These are phyloP conservation scores for Crypturellus undulatus DNA, from an alignment of 2,113 vertebrate species.

Conservation along the genomic window DNA sequence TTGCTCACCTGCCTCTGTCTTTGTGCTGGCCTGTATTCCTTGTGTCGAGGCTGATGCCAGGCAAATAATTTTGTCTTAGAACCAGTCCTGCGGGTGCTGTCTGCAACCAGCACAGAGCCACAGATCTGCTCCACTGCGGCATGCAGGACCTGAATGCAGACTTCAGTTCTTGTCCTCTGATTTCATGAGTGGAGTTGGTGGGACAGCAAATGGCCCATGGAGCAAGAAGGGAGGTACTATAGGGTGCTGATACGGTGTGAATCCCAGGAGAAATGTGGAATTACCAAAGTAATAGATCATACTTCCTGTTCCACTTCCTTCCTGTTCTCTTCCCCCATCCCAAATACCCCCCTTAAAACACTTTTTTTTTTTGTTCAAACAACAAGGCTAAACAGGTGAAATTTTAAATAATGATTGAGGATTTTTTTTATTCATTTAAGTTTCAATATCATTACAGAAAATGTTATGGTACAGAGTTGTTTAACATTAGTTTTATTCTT, in stretches of 20 bases:
- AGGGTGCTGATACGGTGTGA: neutral
- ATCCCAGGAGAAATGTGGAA: neutral
- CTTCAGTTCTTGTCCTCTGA: neutral
- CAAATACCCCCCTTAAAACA: neutral
- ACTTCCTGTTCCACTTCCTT: neutral
- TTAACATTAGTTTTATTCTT: slow-evolving; percentile 97
- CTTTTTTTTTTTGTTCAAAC: slow-evolving; percentile 45
- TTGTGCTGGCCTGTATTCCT: neutral
- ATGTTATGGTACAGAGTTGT: slow-evolving; percentile 99
- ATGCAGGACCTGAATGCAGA: neutral
- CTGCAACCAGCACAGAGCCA: neutral
- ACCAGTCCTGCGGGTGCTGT: neutral
- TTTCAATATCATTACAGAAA: slow-evolving; percentile 99
- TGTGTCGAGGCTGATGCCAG: neutral
- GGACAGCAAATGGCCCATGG: neutral
- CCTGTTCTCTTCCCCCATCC: neutral
- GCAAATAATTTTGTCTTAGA: neutral
- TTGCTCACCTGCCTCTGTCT: neutral
- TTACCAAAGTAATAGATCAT: neutral
- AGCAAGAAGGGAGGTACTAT: neutral
- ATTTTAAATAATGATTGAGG: slow-evolving; percentile 99
- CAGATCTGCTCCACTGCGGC: neutral
- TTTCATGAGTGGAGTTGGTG: neutral
- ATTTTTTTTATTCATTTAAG: slow-evolving; percentile 98
- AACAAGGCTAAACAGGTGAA: slow-evolving; percentile 73